Evolutionary conservation across 2,888 invertebrate genomes (phyloP), one percentile per base, ranked within the genome.

Genomic region (Xestobium rufovillosum): DNA sequence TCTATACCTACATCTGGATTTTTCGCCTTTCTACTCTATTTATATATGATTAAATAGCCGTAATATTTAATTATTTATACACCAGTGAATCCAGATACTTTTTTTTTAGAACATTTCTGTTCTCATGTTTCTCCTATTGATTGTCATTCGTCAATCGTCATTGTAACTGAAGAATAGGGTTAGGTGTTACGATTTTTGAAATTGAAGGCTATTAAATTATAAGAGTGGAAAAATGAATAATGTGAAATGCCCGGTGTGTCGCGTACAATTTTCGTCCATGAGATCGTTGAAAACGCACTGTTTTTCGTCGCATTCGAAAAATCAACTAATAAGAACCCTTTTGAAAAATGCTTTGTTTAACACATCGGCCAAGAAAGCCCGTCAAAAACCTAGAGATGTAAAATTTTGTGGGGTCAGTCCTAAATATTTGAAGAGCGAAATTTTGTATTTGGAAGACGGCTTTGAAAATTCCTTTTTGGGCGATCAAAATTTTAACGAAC

Each of bases 401-500:
- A 4, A 14, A 40, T 34, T 33, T 14, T 32, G 2, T 35, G 19
- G 28, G 43, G n/a, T n/a, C n/a, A 41, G 29, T 16, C 25, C 12
- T 15, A 14, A 29, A 31, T 9, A 12, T 13, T 10, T 9, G 14
- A 28, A 42, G 26, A 42, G 47, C 32, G 49, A 53, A 45, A 51
- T 50, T 13, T 29, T 56, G 10, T 50, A 49, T 41, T 33, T 52
- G 10, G 47, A 48, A 23, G 53, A 53, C 10, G 52, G 49, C 40
- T 44, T 57, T 13, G 50, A 49, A 29, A 50, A 56, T 13, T 38
- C 50, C 4, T 57, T 49, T n/a, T n/a, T n/a, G n/a, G n/a, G n/a
- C n/a, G n/a, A n/a, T n/a, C n/a, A n/a, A n/a, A n/a, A n/a, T n/a
- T n/a, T n/a, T n/a, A n/a, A n/a, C n/a, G n/a, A n/a, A n/a, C n/a